A percentile compares a stretch with the other conserved stretches of the same genome.
Conservation (phyloP, 2,113 vertebrate species). For the Polyodon spathula region DNA sequence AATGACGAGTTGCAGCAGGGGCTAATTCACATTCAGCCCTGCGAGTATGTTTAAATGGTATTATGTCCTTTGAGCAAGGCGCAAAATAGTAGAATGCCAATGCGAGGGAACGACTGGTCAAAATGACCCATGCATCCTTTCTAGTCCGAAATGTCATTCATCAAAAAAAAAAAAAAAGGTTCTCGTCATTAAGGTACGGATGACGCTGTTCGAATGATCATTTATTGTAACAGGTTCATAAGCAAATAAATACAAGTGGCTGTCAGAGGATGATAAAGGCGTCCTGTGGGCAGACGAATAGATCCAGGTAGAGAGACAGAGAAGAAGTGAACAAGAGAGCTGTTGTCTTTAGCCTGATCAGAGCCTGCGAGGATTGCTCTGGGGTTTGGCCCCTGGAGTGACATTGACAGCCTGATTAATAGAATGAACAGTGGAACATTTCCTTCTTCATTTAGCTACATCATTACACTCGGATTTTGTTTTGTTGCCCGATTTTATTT, state of each 20-base stretch:
- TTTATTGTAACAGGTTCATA: conserved; percentile 99
- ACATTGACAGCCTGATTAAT: conserved; percentile 99
- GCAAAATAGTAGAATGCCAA: conserved; percentile 79
- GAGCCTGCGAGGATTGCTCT: conserved; percentile 82
- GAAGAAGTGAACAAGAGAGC: conserved; percentile 76
- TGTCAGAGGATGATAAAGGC: conserved; percentile 98
- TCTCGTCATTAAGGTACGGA: conserved; percentile 94
- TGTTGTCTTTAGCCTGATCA: conserved; percentile 78
- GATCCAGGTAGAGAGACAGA: conserved; percentile 92
- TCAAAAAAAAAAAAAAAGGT: conserved; percentile 87
- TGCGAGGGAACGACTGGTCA: conserved; percentile 89
- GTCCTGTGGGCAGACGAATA: conserved; percentile 96
- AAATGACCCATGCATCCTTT: conserved; percentile 91
- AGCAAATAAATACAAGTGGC: conserved; percentile 99
- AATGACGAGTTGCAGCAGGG: conserved; percentile 77
- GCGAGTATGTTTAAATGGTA: conserved; percentile 85
- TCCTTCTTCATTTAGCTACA: conserved; percentile 99
- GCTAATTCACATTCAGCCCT: conserved; percentile 89
- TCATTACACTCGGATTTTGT: conserved; percentile 99
- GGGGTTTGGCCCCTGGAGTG: conserved; percentile 98
- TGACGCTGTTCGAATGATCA: conserved; percentile 98
- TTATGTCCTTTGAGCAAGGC: conserved; percentile 82
- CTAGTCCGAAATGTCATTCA: conserved; percentile 91
- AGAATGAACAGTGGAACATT: conserved; percentile 95
- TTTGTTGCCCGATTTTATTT: conserved; percentile 77